Base-by-base conservation (phyloP, 2,888 invertebrate genomes). In the Chrysolina haemoptera region DNA sequence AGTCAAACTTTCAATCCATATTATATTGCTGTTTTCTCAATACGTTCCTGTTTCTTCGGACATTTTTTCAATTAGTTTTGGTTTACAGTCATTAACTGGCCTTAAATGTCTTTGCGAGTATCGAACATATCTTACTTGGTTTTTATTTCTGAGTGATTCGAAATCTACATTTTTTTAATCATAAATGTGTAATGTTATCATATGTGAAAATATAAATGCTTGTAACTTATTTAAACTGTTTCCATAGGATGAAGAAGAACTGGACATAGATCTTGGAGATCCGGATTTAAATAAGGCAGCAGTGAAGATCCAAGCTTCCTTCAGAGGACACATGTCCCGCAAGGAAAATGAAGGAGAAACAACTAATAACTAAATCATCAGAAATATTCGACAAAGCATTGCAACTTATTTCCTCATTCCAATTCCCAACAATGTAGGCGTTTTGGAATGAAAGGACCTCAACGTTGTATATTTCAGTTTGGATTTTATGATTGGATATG, bases 271-370 rank as follows among this genome's bases (percentile, higher is more conserved):
- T 88, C 90, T 96, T 79, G 91, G 93, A 78, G 96, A 97, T 89
- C 96, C 96, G 18, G 95, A 96, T 82, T 89, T 96, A 83, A 93
- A 95, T 89, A 95, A 95, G 87, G 96, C 96, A 0, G 97, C 97
- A 40, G 95, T 95, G 76, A 96, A 96, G 90, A 97, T 97, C 79
- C 96, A 97, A 87, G 96, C 96, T 70, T 95, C 96, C 65, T 96
- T 97, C 93, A 93, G 96, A 79, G 96, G 96, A 76, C 96, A 96
- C 89, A 94, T 95, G 90, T 94, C 93, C 71, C 95, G 96, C 89
- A 95, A 95, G 88, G 95, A 94, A 69, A 89, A 89, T 78, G 87
- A 89, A 46, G 78, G 70, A 18, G 80, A 81, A 70, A 69, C 48
- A 41, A 55, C 69, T 9, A 22, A 67, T 53, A 71, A 75, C 16